These are phyloP conservation scores for Pluvianellus socialis DNA, from an alignment of 2,113 vertebrate genomes.

Conservation along the genomic window DNA sequence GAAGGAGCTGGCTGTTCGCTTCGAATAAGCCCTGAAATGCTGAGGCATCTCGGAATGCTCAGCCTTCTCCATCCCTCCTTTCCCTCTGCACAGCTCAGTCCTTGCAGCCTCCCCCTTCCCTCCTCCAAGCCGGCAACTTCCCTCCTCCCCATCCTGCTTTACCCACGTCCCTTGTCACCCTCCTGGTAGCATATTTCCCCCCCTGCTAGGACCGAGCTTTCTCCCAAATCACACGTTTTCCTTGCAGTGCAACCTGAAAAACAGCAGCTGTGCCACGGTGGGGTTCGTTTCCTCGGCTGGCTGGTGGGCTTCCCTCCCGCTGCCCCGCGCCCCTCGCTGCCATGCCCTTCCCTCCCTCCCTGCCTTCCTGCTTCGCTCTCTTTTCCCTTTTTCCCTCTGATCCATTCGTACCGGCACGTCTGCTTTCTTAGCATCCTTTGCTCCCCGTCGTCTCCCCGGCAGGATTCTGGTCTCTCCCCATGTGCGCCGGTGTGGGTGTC, in stretches of 20 bases:
- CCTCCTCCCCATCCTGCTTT: not conserved
- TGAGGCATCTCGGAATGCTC: not conserved
- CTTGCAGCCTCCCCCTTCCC: not conserved
- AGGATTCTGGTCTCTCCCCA: not conserved
- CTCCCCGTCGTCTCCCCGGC: not conserved
- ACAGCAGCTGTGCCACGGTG: not conserved
- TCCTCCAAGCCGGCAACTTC: not conserved
- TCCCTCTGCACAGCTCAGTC: not conserved
- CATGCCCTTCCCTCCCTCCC: not conserved
- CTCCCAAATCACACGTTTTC: not conserved
- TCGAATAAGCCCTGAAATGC: not conserved
- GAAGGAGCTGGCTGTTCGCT: not conserved
- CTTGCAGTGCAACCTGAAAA: not conserved
- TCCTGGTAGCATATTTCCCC: not conserved
- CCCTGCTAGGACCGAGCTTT: not conserved
- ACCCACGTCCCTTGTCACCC: not conserved
- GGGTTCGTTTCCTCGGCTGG: not conserved
- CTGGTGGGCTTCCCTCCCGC: not conserved
- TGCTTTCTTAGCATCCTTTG: not conserved
- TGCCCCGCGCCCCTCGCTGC: not conserved
- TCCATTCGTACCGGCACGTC: not conserved
- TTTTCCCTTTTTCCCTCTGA: not conserved
- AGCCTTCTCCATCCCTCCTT: not conserved
- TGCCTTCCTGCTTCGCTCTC: not conserved
- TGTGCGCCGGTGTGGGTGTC: rapidly evolving